A percentile compares a stretch with the other conserved stretches of the same genome.
Evolutionary conservation across 1,140 invertebrate genomes (phyloP).

Genomic region (Drosophila kurseongensis): DNA sequence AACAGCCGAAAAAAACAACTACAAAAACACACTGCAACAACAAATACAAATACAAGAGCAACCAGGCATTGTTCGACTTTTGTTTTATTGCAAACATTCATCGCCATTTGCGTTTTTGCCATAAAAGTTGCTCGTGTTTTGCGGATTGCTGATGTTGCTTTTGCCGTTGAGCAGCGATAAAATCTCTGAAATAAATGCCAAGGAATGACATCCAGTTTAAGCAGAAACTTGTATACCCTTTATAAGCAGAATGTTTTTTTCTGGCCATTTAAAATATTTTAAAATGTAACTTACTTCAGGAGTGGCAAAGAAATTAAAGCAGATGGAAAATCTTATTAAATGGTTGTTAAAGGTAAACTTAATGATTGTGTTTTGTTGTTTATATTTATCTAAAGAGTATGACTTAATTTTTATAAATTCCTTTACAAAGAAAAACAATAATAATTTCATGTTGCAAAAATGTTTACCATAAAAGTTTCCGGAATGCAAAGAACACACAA

Average conservation of each 20-base stretch:
- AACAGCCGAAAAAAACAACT: conserved; percentile 8
- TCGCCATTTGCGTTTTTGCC: conserved; percentile 75
- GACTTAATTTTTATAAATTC: too few species aligned
- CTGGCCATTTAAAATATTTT: too few species aligned
- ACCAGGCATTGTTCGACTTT: conserved; percentile 68
- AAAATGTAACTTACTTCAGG: too few species aligned
- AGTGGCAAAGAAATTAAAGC: neutral
- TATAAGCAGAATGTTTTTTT: too few species aligned
- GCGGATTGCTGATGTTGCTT: conserved; percentile 41
- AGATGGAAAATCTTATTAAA: too few species aligned
- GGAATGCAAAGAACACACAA: too few species aligned
- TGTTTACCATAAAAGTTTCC: too few species aligned
- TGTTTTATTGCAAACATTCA: conserved; percentile 80
- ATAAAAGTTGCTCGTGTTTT: conserved; percentile 61
- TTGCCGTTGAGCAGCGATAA: conserved; percentile 56
- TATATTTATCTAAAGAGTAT: too few species aligned
- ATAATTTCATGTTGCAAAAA: too few species aligned
- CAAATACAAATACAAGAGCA: conserved; percentile 14
- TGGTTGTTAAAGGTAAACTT: too few species aligned
- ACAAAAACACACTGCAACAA: conserved; percentile 22
- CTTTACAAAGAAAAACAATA: too few species aligned
- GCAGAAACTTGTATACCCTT: conserved; percentile 37
- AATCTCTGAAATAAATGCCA: conserved; percentile 61
- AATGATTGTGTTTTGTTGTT: too few species aligned
- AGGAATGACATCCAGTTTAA: neutral